Base-by-base conservation (phyloP, 2,888 invertebrate species). In the Mayetiola destructor region DNA sequence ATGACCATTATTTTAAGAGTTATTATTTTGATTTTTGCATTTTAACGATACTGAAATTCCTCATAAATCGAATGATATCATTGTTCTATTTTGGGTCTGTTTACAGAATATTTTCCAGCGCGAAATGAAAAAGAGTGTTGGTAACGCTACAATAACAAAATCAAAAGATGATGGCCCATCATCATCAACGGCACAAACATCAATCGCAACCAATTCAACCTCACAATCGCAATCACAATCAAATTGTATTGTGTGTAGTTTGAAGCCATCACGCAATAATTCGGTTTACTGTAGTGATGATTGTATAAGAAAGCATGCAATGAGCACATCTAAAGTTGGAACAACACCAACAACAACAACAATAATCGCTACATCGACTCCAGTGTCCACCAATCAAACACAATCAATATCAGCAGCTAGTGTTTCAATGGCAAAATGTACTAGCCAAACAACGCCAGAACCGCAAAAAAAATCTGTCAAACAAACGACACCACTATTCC, bases 261-360 rank as follows among this genome's bases (percentile, higher is more conserved):
- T 53, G 66, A 82, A 82, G 64, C 74, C 80, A 18, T 82, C 87
- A 0, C 77, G 87, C n/a, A 76, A 77, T n/a, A 85, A 82, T 65
- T 87, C 88, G 57, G 86, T 91, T 63, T 94, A 90, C 70, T 95
- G 94, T 70, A 88, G 90, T 64, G 87, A 91, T 65, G 79, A 80
- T 32, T 95, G 94, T 68, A 88, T 93, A 64, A 76, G 85, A 59
- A 83, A 83, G 64, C 90, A 92, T 73, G 88, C 89, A 1, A 83
- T 86, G 65, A 85, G 63, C 1, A 67, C 71, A 60, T 30, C 29
- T 20, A 8, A 14, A 2, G 29, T 29, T 2, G 16, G 3, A n/a
- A 52, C 2, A 8, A 4, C 37, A n/a, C 69, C 70, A 64, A 42
- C 57, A 14, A 39, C 56, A 10, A 10, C 59, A 30, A n/a, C n/a